phyloP scores from a whole-genome alignment of 1,140 invertebrate genomes.

The Ostrea denselamellosa region DNA sequence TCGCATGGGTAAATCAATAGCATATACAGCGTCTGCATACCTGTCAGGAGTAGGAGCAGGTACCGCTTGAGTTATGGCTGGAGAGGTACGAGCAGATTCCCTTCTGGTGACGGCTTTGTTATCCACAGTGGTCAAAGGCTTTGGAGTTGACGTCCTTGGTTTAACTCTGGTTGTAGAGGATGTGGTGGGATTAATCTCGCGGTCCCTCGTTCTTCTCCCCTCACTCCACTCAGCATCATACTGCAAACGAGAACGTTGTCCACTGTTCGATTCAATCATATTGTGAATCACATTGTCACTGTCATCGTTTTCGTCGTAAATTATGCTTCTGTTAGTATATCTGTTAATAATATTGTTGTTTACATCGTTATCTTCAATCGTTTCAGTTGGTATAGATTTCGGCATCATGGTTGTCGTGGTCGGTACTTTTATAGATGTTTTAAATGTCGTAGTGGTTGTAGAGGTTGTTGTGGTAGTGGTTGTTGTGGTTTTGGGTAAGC shows the following conservation, averaged over 20 bases:
- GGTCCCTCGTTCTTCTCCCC: neutral
- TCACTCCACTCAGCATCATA: conserved; percentile 15
- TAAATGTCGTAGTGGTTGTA: neutral
- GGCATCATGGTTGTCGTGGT: conserved; percentile 46
- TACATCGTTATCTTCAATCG: neutral
- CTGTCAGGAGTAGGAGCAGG: neutral
- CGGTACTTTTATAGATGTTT: conserved; percentile 26
- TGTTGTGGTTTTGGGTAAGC: conserved; percentile 48
- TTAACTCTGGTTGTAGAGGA: conserved; percentile 34
- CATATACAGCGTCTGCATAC: neutral
- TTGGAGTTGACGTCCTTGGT: conserved; percentile 1
- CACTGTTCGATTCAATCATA: neutral
- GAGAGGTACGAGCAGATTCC: too few species aligned
- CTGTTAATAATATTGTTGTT: neutral
- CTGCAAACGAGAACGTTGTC: neutral
- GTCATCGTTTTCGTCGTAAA: neutral
- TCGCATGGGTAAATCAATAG: neutral
- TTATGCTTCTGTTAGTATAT: neutral
- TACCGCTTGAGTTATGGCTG: neutral
- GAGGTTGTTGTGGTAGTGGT: conserved; percentile 46
- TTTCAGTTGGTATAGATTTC: neutral
- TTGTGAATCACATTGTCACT: neutral
- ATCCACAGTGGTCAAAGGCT: neutral
- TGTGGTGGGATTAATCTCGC: neutral
- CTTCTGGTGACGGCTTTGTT: too few species aligned